Evolutionary conservation across 2,888 invertebrate genomes (phyloP).

Genomic region (Chrysolina americana): DNA sequence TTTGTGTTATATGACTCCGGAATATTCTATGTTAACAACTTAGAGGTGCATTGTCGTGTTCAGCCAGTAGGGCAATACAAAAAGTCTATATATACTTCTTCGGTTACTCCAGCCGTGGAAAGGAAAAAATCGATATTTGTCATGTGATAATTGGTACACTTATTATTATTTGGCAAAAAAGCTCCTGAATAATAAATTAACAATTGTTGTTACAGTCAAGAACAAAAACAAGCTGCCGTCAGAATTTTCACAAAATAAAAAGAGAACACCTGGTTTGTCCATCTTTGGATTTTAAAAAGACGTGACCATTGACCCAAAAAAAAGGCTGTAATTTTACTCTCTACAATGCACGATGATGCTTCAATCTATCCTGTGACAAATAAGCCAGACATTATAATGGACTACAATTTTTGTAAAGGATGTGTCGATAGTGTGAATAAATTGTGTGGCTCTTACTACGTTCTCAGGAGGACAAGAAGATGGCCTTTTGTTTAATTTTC

Average conservation of each 20-base stretch:
- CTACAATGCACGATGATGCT: conserved; percentile 47
- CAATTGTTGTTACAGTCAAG: conserved; percentile 40
- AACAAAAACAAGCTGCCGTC: conserved; percentile 53
- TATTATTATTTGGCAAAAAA: conserved; percentile 41
- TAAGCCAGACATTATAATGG: conserved; percentile 48
- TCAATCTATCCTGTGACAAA: conserved; percentile 48
- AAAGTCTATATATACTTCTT: conserved; percentile 25
- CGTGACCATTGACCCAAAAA: conserved; percentile 53
- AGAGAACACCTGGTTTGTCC: conserved; percentile 44
- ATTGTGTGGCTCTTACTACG: conserved; percentile 53
- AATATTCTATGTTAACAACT: conserved; percentile 30
- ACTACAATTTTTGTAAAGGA: conserved; percentile 52
- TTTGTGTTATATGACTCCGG: conserved; percentile 32
- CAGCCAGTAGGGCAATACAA: conserved; percentile 1
- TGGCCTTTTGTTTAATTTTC: conserved; percentile 54
- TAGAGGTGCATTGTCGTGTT: conserved; percentile 26
- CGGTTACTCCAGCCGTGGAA: conserved; percentile 38
- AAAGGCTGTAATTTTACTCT: conserved; percentile 49
- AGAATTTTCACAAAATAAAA: conserved; percentile 49
- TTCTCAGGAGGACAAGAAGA: conserved; percentile 49
- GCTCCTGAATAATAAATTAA: conserved; percentile 42
- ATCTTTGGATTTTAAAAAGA: conserved; percentile 43
- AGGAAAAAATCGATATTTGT: conserved; percentile 50
- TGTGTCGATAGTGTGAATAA: conserved; percentile 56
- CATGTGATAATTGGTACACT: conserved; percentile 56